These are phyloP conservation scores for Pipistrellus nathusii DNA, from an alignment of 2,797 vertebrate species.

Conservation along the genomic window DNA sequence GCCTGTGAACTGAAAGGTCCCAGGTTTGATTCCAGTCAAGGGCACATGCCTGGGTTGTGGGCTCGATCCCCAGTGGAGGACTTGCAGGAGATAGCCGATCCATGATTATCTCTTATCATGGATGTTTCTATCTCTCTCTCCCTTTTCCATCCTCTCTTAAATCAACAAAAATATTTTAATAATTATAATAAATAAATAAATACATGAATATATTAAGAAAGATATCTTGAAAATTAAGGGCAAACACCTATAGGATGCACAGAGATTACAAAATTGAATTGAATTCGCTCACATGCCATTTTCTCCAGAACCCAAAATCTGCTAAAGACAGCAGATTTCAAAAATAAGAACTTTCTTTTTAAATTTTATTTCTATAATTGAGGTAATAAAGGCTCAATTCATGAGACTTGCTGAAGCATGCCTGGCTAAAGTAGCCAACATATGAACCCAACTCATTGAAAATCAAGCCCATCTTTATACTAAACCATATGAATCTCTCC, in stretches of 20 bases:
- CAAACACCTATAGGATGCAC: not conserved
- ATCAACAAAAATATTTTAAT: no score
- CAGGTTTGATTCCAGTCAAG: no score
- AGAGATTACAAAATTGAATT: slow-evolving; percentile 21
- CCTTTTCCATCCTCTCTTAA: no score
- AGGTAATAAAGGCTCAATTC: not conserved
- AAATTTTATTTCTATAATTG: slow-evolving; percentile 4
- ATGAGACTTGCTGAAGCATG: not conserved
- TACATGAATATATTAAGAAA: not conserved
- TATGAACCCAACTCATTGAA: not conserved
- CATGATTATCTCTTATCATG: no score
- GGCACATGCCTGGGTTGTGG: no score
- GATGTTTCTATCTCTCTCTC: no score
- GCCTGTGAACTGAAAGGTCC: no score
- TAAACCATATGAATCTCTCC: not conserved
- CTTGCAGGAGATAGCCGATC: no score
- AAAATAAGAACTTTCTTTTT: not conserved
- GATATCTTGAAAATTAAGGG: slow-evolving; percentile 37
- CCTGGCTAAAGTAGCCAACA: not conserved
- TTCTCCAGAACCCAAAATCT: not conserved
- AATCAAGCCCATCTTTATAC: not conserved
- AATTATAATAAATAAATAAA: no score
- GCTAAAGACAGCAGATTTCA: not conserved
- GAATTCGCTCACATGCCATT: not conserved
- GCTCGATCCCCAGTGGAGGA: no score